Percentiles rank a stretch among this genome's conserved stretches.
phyloP scores from a whole-genome alignment of 2,797 vertebrate genomes.

The Pantherophis vulpinus region DNA sequence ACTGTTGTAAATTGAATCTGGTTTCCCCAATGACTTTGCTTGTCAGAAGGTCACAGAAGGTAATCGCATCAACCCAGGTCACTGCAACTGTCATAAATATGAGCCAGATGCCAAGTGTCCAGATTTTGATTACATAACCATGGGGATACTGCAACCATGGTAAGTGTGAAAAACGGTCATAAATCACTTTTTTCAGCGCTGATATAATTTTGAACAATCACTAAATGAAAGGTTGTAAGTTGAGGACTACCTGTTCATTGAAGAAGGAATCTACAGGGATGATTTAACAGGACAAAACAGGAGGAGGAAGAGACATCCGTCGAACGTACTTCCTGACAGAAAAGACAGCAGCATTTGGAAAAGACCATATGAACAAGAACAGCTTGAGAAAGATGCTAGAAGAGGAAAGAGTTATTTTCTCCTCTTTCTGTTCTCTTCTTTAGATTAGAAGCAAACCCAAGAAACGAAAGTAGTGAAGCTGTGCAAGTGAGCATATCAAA shows the following conservation, averaged over 20 bases:
- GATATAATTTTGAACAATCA: neutral
- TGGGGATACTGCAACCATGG: neutral
- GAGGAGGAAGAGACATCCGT: neutral
- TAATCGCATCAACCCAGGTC: neutral
- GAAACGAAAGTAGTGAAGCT: neutral
- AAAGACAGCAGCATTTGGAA: neutral
- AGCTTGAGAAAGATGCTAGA: neutral
- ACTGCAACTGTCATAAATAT: neutral
- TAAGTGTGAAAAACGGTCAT: neutral
- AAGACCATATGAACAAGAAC: neutral
- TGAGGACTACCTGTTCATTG: neutral
- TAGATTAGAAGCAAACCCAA: neutral
- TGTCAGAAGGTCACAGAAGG: neutral
- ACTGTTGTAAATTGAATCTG: neutral
- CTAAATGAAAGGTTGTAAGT: neutral
- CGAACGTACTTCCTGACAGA: neutral
- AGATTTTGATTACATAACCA: neutral
- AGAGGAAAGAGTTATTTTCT: neutral
- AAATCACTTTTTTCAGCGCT: neutral
- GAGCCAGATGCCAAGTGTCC: neutral
- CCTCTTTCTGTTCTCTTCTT: neutral
- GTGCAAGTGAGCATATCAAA: neutral
- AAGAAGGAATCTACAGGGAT: neutral
- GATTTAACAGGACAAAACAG: neutral
- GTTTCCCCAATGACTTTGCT: neutral